A percentile compares a stretch with the other conserved stretches of the same genome.
Conservation (phyloP, 2,113 vertebrate genomes). For the Campylomormyrus tamandua region DNA sequence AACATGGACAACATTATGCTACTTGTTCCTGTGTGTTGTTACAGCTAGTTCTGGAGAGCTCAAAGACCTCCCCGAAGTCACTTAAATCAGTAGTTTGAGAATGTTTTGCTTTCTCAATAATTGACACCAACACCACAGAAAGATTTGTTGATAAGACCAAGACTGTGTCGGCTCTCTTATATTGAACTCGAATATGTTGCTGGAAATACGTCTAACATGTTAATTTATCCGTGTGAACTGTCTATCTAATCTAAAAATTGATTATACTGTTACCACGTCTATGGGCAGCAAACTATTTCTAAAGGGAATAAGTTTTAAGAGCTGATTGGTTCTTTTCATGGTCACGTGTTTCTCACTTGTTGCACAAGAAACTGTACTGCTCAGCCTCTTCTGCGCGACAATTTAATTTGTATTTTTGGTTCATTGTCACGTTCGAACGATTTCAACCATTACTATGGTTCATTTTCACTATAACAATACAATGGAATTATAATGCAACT, state of each 20-base stretch:
- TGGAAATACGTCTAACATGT: no score
- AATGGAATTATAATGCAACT: not conserved
- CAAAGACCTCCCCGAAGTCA: no score
- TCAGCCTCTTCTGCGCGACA: not conserved
- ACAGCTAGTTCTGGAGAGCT: no score
- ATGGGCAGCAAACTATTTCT: not conserved
- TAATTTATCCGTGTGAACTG: no score
- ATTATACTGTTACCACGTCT: not conserved
- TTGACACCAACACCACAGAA: no score
- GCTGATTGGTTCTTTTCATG: not conserved
- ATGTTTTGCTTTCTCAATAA: no score
- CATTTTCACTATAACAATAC: not conserved
- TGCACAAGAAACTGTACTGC: not conserved
- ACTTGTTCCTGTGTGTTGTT: no score
- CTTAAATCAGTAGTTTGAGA: no score
- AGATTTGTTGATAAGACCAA: no score
- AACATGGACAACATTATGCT: no score
- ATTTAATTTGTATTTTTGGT: not conserved
- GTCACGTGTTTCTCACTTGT: not conserved
- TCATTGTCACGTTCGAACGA: not conserved
- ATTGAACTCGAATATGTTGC: no score
- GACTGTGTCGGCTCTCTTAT: no score
- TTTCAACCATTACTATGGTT: not conserved
- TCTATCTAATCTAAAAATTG: not conserved
- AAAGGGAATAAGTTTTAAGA: not conserved